Base-by-base conservation (phyloP, 2,888 invertebrate species). In the Aleiodes leptofemur region DNA sequence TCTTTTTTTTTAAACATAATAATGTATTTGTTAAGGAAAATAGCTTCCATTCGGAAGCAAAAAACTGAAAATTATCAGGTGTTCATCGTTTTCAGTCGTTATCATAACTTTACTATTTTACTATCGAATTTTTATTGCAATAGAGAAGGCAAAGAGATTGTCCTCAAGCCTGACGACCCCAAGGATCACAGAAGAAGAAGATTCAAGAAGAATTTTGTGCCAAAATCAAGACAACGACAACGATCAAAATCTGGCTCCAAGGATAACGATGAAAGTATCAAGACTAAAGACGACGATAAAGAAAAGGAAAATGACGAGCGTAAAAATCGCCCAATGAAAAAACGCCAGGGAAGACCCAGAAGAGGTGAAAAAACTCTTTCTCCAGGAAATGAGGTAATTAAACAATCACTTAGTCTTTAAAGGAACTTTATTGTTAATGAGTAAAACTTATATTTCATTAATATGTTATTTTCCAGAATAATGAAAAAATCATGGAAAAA, bases 401-500 rank as follows among this genome's bases (percentile, higher is more conserved):
- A 31, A 8, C 9, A 14, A n/a, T 16, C 8, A 38, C 6, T 23
- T 9, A 59, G n/a, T 31, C 11, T 31, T 31, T 16, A 57, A n/a
- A 38, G 14, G 34, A 56, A 56, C 11, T 56, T 56, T 56, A 16
- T 56, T 56, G 29, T 51, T 69, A 16, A 50, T 53, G 14, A 43
- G 31, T 48, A 43, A 9, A 66, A 66, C 14, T 48, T 43, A 11
- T 43, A 11, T 66, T 68, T 71, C 53, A 51, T 59, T 57, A 56
- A n/a, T 73, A 76, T 31, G n/a, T 23, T 23, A 23, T 66, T 50
- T 23, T 66, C 38, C 50, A 51, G 74, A 50, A n/a, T 14, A 48
- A 66, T 61, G 66, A 66, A 16, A 71, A 59, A 66, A 34, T 48
- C 64, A 34, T 50, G 90, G 55, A 8, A 82, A 81, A 77, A 55